Evolutionary conservation across 2,888 invertebrate genomes (phyloP).

Genomic region (Vandiemenella viatica): DNA sequence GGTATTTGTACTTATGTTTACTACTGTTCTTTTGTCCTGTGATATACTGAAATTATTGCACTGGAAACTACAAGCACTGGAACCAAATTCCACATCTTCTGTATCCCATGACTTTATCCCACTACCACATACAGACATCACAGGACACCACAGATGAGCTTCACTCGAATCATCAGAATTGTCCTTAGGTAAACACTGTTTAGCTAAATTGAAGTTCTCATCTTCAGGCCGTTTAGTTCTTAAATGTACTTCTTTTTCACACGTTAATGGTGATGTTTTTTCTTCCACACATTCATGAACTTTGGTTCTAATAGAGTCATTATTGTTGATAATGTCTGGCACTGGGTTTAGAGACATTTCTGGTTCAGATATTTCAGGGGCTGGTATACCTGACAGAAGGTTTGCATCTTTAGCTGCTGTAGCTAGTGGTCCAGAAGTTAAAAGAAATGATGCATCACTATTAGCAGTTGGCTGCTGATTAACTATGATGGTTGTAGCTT

Average conservation of each 20-base stretch:
- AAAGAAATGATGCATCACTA: conserved; percentile 4
- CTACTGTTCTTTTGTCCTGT: no score
- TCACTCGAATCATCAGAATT: not conserved
- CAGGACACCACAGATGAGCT: not conserved
- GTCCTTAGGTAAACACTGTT: not conserved
- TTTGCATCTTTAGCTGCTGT: not conserved
- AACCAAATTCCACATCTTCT: no score
- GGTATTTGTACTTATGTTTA: no score
- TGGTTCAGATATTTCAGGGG: not conserved
- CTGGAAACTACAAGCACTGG: no score
- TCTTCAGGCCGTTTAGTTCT: conserved; percentile 1
- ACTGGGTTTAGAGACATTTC: not conserved
- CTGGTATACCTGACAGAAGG: not conserved
- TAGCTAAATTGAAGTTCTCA: conserved; percentile 3
- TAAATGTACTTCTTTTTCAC: not conserved
- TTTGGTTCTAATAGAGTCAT: no score
- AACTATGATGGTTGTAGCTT: not conserved
- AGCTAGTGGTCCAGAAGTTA: conserved; percentile 1
- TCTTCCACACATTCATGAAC: not conserved
- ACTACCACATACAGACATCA: no score
- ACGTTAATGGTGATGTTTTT: not conserved
- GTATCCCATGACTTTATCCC: no score
- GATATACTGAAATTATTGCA: no score
- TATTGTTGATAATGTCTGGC: conserved; percentile 4
- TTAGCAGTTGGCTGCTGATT: conserved; percentile 4